These are phyloP conservation scores for Galerucella calmariensis DNA, from an alignment of 2,888 invertebrate species.

Conservation along the genomic window DNA sequence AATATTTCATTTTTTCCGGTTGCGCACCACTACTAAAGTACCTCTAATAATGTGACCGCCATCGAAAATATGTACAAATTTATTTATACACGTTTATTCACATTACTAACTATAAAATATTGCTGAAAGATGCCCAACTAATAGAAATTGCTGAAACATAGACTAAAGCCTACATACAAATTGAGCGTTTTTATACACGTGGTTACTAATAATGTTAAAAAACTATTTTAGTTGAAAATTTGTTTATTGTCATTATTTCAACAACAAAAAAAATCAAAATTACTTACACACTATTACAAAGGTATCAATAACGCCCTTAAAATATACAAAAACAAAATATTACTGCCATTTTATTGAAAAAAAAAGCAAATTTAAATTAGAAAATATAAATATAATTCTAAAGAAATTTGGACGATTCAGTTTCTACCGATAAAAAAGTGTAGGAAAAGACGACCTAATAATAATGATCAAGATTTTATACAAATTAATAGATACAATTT, in stretches of 20 bases:
- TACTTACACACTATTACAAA: background rate
- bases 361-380: background rate
- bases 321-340: background rate
- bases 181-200: background rate
- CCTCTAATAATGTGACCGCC: too few species aligned
- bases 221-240: background rate
- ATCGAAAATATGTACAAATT: too few species aligned
- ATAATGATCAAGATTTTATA: background rate
- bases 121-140: too few species aligned
- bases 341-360: background rate
- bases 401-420: background rate
- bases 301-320: background rate
- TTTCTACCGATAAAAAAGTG: background rate
- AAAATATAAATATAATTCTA: background rate
- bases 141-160: too few species aligned
- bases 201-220: constrained; percentile 4
- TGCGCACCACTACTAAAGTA: too few species aligned
- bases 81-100: too few species aligned
- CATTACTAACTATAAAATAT: too few species aligned
- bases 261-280: background rate
- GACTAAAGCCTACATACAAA: too few species aligned
- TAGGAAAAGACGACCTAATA: background rate
- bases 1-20: too few species aligned
- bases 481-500: background rate
- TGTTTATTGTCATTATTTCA: constrained; percentile 6